These are phyloP conservation scores for Trissonchulus sp. DNA, from an alignment of 2,888 invertebrate species.

Conservation along the genomic window DNA sequence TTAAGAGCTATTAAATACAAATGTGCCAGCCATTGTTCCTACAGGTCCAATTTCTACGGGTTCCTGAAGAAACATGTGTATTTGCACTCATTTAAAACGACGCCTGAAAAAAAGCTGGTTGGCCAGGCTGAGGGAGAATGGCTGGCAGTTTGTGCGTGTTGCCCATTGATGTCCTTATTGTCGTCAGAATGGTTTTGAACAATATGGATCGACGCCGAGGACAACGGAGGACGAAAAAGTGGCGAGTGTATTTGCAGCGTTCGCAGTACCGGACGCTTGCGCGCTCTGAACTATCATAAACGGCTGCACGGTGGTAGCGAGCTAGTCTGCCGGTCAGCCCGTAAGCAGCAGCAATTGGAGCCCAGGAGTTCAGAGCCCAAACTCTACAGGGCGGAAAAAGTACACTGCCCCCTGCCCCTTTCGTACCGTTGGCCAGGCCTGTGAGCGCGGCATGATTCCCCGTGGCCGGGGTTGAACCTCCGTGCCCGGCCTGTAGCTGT, in stretches of 20 bases:
- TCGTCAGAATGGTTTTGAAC: neutral
- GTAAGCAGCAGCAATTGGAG: neutral
- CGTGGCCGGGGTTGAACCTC: neutral
- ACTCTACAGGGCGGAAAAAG: neutral
- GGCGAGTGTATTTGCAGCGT: neutral
- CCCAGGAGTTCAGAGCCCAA: neutral
- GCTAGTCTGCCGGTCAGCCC: too few species aligned
- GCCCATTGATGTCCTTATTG: neutral
- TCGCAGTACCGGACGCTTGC: neutral
- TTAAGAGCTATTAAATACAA: neutral
- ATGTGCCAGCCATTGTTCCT: neutral
- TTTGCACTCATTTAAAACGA: neutral
- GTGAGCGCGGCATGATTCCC: neutral
- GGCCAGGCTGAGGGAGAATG: neutral
- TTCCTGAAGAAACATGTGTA: neutral
- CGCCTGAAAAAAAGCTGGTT: neutral
- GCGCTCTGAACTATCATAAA: neutral
- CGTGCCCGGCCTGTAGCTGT: neutral
- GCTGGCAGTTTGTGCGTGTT: neutral
- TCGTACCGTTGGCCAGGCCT: neutral
- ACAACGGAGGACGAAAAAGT: neutral
- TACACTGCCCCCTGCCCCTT: neutral
- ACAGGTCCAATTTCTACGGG: neutral
- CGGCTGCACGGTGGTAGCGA: neutral
- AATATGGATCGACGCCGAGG: neutral